These are phyloP conservation scores for Gymnoscopelus microlampas DNA, from an alignment of 2,797 vertebrate species.

Conservation along the genomic window DNA sequence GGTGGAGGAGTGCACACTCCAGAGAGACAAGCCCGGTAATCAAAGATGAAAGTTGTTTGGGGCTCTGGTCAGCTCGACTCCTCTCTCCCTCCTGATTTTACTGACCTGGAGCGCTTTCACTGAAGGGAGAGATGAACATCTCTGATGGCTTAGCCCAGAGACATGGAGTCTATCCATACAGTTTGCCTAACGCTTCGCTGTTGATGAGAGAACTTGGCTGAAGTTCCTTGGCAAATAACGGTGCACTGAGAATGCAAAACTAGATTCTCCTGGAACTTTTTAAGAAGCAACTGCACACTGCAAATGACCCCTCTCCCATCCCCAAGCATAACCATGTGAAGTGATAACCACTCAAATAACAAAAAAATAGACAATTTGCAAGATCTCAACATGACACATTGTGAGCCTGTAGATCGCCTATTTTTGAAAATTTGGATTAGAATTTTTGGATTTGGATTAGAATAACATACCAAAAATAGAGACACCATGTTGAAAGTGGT, in stretches of 20 bases:
- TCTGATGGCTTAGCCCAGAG: conserved; percentile 61
- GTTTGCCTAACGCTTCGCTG: conserved; percentile 32
- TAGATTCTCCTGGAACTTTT: conserved; percentile 12
- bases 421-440: no score
- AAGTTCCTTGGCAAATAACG: conserved; percentile 37
- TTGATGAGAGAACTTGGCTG: conserved; percentile 32
- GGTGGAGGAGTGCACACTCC: conserved; percentile 56
- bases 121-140: conserved; percentile 51
- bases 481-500: no score
- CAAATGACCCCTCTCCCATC: background rate
- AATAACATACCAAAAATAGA: no score
- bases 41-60: conserved; percentile 73
- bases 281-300: conserved; percentile 10
- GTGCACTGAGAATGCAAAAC: conserved; percentile 48
- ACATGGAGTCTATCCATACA: conserved; percentile 20
- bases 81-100: conserved; percentile 54
- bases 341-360: no score
- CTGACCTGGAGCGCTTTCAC: conserved; percentile 69
- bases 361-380: no score
- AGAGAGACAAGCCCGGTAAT: conserved; percentile 67
- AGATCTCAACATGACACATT: no score
- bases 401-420: no score
- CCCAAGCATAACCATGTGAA: no score
- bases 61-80: conserved; percentile 64
- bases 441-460: no score